Evolutionary conservation across 30 jellyfish, hydroid and myxozoan species (phyloP).

Genomic region (Hydra vulgaris): DNA sequence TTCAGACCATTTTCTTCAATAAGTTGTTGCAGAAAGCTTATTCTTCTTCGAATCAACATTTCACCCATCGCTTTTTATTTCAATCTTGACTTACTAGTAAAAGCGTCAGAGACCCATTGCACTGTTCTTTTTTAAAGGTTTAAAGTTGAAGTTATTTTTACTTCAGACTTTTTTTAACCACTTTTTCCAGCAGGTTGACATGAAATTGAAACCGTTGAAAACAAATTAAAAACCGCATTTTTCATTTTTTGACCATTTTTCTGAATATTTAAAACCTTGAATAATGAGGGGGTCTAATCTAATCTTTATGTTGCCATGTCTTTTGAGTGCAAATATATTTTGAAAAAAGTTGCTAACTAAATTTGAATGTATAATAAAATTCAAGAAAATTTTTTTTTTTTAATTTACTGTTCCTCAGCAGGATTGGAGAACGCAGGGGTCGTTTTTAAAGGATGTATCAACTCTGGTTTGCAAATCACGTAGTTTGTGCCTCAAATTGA

Average conservation of each 20-base stretch:
- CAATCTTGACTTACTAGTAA: too few relatives aligned
- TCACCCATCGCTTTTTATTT: too few relatives aligned
- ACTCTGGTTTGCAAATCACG: neutral
- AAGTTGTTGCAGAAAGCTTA: too few relatives aligned
- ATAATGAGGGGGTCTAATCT: neutral
- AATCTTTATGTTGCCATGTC: neutral
- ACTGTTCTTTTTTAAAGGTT: neutral
- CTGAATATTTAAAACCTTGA: neutral
- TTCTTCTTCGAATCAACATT: too few relatives aligned
- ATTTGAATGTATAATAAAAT: neutral
- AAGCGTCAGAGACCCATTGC: neutral
- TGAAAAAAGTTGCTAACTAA: neutral
- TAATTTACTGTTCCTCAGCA: neutral
- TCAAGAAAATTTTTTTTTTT: neutral
- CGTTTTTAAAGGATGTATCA: neutral
- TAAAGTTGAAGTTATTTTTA: neutral
- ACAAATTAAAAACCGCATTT: neutral
- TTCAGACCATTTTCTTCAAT: too few relatives aligned
- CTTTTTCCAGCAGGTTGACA: neutral
- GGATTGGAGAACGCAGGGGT: neutral
- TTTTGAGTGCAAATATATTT: neutral
- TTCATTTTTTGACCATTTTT: neutral
- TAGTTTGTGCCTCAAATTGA: neutral
- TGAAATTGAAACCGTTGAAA: neutral
- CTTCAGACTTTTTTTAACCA: neutral